Percentiles rank a stretch among this genome's conserved stretches.
Conservation (phyloP, 2,797 vertebrate species). For the Pyrocephalus nanus region DNA sequence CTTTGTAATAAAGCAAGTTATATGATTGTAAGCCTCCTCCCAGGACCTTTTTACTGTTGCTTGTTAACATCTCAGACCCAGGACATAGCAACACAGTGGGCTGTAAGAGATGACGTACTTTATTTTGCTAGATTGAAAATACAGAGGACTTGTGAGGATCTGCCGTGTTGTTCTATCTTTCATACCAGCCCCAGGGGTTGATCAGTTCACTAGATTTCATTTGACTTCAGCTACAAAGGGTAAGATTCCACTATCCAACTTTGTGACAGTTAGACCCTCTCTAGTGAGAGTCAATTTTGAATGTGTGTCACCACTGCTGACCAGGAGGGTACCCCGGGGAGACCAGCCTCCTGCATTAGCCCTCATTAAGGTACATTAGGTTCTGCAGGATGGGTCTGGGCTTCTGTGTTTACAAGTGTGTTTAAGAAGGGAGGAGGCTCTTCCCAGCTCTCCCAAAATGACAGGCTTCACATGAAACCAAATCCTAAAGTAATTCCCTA, state of each 20-base stretch:
- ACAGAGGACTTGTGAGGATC: neutral
- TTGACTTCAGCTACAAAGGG: neutral
- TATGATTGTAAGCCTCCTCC: neutral
- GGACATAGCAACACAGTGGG: fast-evolving
- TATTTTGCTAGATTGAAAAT: neutral
- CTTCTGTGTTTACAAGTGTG: neutral
- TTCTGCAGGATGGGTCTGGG: neutral
- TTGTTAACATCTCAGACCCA: neutral
- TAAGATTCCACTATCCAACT: neutral
- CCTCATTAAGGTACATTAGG: neutral
- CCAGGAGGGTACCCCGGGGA: neutral
- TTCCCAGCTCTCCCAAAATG: neutral
- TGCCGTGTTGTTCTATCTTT: neutral
- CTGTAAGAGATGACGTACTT: neutral
- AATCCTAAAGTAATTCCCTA: neutral
- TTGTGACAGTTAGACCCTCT: neutral
- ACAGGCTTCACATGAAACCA: neutral
- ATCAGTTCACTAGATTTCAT: neutral
- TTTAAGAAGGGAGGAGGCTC: neutral
- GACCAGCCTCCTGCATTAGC: neutral
- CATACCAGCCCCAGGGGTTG: neutral
- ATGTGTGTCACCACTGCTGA: neutral
- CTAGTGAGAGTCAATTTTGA: neutral
- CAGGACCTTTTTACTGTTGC: neutral
- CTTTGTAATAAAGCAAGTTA: neutral